Conservation (phyloP, 2,888 invertebrate species). For the Acanthosepion esculentum region DNA sequence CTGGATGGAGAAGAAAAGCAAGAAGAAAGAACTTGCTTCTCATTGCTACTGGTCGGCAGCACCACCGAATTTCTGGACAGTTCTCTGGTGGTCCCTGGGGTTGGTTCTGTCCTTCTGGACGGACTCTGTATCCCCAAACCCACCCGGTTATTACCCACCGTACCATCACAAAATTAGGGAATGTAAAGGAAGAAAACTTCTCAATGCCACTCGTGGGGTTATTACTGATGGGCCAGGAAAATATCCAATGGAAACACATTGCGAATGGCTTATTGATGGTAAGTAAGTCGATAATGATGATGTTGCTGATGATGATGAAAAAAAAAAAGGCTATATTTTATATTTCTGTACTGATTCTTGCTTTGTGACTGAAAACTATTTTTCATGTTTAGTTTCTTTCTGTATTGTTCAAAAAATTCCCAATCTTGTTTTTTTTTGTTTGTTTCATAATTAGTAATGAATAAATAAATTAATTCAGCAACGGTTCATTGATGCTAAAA, state of each 20-base stretch:
- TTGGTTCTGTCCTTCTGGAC: slow-evolving; percentile 39
- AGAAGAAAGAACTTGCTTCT: neutral
- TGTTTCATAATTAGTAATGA: no score
- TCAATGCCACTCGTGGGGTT: slow-evolving; percentile 40
- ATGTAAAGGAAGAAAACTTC: slow-evolving; percentile 41
- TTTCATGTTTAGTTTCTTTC: no score
- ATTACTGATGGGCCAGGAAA: slow-evolving; percentile 46
- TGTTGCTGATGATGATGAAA: no score
- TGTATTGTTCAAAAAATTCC: no score
- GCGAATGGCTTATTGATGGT: slow-evolving; percentile 48
- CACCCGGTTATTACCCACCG: neutral
- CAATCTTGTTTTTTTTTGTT: no score
- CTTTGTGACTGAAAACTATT: no score
- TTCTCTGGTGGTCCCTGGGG: slow-evolving; percentile 14
- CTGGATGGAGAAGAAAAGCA: neutral
- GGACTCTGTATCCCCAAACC: neutral
- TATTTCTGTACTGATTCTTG: no score
- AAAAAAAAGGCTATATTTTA: no score
- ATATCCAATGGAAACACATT: slow-evolving; percentile 45
- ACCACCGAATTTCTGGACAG: slow-evolving; percentile 38
- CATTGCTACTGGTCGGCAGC: neutral
- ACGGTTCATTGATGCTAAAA: no score
- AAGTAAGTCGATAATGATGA: neutral
- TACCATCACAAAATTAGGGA: neutral
- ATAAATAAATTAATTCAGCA: no score